These are phyloP conservation scores for Anguilla obscura DNA, from an alignment of 2,797 vertebrate genomes.

Conservation along the genomic window DNA sequence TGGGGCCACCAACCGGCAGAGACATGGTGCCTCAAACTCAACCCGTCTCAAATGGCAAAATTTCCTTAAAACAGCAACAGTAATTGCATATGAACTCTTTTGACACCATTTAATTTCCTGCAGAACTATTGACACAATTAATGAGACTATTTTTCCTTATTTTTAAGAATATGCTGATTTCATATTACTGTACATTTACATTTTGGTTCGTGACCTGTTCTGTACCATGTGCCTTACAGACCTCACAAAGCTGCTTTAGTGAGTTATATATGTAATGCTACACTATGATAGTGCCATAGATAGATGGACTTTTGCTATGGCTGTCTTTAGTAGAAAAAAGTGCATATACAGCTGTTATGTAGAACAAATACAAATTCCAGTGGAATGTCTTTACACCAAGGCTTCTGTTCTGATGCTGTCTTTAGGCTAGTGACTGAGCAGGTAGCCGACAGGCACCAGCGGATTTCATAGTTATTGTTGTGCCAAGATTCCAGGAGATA, in stretches of 20 bases:
- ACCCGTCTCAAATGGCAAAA: background rate
- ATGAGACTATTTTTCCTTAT: too few species aligned
- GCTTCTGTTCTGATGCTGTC: background rate
- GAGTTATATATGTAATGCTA: too few species aligned
- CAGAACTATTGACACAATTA: too few species aligned
- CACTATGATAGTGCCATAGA: background rate
- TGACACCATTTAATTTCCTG: background rate
- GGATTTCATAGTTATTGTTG: background rate
- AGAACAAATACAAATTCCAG: background rate
- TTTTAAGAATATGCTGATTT: too few species aligned
- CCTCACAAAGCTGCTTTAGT: too few species aligned
- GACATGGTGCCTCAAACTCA: background rate
- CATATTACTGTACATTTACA: too few species aligned
- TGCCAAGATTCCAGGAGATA: slow-evolving; percentile 30
- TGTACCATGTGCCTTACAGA: too few species aligned
- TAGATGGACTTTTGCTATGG: background rate
- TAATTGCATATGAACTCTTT: background rate
- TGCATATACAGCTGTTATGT: background rate
- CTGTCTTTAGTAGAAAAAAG: background rate
- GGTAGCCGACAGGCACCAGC: background rate
- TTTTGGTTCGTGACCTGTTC: too few species aligned
- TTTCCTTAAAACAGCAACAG: background rate
- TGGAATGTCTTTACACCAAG: background rate
- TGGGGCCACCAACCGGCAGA: background rate
- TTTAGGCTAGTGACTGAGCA: background rate